Conservation (phyloP, 2,797 vertebrate species). For the Alexandromys oeconomus region DNA sequence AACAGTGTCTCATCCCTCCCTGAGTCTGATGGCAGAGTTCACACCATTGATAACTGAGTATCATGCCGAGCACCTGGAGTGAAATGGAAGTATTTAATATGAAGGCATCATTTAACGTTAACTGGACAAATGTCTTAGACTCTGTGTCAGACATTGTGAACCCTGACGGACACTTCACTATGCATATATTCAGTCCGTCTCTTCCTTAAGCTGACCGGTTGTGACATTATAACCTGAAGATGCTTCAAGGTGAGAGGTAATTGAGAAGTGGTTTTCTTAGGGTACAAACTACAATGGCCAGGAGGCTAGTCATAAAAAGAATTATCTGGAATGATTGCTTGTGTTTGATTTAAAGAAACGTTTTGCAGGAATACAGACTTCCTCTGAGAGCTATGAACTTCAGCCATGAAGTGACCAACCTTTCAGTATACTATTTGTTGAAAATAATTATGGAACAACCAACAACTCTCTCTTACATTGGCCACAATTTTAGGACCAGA, state of each 20-base stretch:
- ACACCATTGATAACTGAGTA: background rate
- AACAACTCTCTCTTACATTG: background rate
- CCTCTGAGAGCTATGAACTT: background rate
- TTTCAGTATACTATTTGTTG: background rate
- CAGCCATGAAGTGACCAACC: background rate
- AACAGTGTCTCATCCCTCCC: background rate
- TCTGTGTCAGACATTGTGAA: background rate
- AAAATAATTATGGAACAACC: conserved; percentile 24
- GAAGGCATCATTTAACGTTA: background rate
- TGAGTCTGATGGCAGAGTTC: background rate
- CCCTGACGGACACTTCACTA: background rate
- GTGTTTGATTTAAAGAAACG: conserved; percentile 30
- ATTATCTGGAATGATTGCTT: background rate
- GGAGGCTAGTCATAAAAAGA: background rate
- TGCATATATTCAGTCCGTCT: background rate
- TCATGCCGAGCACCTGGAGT: conserved; percentile 23
- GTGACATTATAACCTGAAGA: background rate
- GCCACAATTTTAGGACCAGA: background rate
- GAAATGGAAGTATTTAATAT: conserved; percentile 41
- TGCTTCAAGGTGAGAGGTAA: background rate
- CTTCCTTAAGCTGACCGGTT: background rate
- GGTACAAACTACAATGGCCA: background rate
- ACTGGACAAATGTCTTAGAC: background rate
- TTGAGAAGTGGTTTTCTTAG: background rate
- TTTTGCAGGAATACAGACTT: background rate